These are phyloP conservation scores for Vicugna pacos DNA, from an alignment of 2,113 vertebrate genomes.

Conservation along the genomic window DNA sequence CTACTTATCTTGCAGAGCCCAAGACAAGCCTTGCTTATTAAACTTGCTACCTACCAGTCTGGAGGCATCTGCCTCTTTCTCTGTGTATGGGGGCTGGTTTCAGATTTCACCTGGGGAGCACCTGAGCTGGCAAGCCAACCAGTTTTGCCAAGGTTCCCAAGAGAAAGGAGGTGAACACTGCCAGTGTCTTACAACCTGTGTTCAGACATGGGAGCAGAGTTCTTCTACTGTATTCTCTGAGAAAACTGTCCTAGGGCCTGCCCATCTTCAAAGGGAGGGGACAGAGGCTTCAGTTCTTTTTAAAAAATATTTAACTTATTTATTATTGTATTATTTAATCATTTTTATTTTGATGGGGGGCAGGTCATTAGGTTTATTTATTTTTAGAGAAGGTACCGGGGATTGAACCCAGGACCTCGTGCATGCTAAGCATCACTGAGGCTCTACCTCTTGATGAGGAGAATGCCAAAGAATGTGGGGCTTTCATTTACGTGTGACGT, in stretches of 20 bases:
- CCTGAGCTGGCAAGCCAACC: not conserved
- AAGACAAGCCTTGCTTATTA: not conserved
- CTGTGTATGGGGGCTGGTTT: not conserved
- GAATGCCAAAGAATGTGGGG: not conserved
- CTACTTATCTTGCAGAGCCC: rapidly evolving
- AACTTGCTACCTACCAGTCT: not conserved
- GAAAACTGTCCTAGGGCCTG: not conserved
- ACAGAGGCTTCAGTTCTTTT: not conserved
- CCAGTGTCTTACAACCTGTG: not conserved
- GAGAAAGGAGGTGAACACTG: not conserved
- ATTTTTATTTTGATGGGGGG: too few relatives aligned
- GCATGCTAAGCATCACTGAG: not conserved
- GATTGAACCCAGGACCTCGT: too few relatives aligned
- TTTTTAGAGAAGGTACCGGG: too few relatives aligned
- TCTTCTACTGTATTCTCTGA: not conserved
- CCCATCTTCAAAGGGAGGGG: not conserved
- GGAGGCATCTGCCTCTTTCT: not conserved
- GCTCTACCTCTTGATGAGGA: not conserved
- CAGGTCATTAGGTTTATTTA: too few relatives aligned
- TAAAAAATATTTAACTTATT: too few relatives aligned
- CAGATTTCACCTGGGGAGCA: not conserved
- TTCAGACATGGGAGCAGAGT: not conserved
- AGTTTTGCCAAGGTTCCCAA: not conserved
- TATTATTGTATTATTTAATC: too few relatives aligned
- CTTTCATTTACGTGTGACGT: not conserved